A percentile compares a stretch with the other conserved stretches of the same genome.
These are phyloP conservation scores for Drosophila conformis DNA, from an alignment of 2,888 invertebrate genomes.

Conservation along the genomic window DNA sequence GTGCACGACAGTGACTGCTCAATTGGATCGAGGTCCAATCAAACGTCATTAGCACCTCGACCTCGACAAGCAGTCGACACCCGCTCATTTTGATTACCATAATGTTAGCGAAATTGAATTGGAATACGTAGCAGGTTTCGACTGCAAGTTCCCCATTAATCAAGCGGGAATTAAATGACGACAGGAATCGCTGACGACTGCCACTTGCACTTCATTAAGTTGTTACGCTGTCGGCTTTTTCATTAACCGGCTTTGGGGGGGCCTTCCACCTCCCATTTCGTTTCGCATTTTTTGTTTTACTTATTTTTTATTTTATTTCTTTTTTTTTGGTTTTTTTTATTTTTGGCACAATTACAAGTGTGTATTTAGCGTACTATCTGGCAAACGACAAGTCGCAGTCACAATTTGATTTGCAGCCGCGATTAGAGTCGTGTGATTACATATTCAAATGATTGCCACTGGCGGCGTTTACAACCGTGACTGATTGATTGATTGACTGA, in stretches of 20 bases:
- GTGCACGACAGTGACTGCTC: not conserved
- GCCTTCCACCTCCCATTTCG: constrained; percentile 1
- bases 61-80: constrained; percentile 29
- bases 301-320: not conserved
- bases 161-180: constrained; percentile 40
- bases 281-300: constrained; percentile 6
- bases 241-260: constrained; percentile 49
- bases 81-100: constrained; percentile 28
- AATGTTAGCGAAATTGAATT: constrained; percentile 17
- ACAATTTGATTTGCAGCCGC: constrained; percentile 69
- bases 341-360: constrained; percentile 11
- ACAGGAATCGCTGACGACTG: constrained; percentile 48
- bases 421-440: constrained; percentile 68
- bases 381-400: constrained; percentile 45
- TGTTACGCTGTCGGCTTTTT: constrained; percentile 43
- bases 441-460: constrained; percentile 73
- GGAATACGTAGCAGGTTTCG: constrained; percentile 5
- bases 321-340: not conserved
- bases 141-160: constrained; percentile 42
- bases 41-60: constrained; percentile 35
- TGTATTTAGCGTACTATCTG: constrained; percentile 50
- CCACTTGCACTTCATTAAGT: constrained; percentile 51
- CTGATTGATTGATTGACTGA: constrained; percentile 59
- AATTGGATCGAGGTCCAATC: constrained; percentile 1
- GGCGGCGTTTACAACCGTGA: constrained; percentile 48